These are phyloP conservation scores for Apteryx mantelli DNA, from an alignment of 2,113 vertebrate genomes.

Conservation along the genomic window DNA sequence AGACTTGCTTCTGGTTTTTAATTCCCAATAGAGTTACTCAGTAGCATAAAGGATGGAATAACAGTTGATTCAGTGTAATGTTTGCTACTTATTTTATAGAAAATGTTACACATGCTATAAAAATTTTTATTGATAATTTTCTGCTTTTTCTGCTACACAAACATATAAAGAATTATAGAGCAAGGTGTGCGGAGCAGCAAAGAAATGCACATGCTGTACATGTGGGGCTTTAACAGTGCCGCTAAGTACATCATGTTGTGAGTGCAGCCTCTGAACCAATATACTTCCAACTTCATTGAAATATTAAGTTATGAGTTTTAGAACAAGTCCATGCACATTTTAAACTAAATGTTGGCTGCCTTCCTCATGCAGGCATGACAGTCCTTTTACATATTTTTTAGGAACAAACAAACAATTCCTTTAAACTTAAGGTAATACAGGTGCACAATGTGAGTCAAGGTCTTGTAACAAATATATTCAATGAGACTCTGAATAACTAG, in stretches of 20 bases:
- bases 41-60: not conserved
- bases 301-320: not conserved
- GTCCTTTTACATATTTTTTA: not conserved
- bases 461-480: not conserved
- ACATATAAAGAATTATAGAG: not conserved
- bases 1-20: not conserved
- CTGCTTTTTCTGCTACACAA: not conserved
- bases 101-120: not conserved
- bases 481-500: not conserved
- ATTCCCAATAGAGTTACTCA: not conserved
- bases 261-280: not conserved
- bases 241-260: not conserved
- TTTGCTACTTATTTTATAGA: not conserved
- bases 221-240: not conserved
- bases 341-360: not conserved
- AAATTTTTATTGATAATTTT: not conserved
- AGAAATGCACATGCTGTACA: not conserved
- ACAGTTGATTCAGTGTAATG: not conserved
- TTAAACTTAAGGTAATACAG: slow-evolving; percentile 17
- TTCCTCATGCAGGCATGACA: not conserved
- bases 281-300: not conserved
- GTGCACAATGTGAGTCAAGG: not conserved
- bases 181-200: not conserved
- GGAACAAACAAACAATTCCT: not conserved
- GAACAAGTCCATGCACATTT: not conserved